phyloP scores from a whole-genome alignment of 2,888 invertebrate species.

The Platerodrilus igneus region DNA sequence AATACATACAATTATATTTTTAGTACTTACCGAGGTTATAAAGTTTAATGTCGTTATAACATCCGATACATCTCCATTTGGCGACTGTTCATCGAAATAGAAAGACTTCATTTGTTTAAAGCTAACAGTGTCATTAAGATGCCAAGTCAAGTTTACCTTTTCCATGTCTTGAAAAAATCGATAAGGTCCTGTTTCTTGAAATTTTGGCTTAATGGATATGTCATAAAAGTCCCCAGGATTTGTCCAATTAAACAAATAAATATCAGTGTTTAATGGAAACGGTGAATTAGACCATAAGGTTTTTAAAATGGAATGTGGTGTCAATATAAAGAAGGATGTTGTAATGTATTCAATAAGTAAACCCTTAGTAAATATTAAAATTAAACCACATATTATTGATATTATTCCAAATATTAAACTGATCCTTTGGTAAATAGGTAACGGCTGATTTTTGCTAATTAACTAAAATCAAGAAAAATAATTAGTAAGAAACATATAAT shows the following conservation, averaged over 20 bases:
- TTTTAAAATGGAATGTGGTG: constrained; percentile 4
- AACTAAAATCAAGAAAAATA: too few species aligned
- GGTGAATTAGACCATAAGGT: constrained; percentile 35
- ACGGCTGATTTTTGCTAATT: too few species aligned
- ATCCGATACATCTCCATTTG: constrained; percentile 65
- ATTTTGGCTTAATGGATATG: constrained; percentile 51
- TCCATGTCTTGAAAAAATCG: constrained; percentile 62
- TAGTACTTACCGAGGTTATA: constrained; percentile 66
- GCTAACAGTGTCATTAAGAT: constrained; percentile 68
- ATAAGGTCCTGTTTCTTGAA: constrained; percentile 60
- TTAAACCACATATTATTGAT: too few species aligned
- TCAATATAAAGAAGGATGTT: too few species aligned
- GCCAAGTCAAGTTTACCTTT: constrained; percentile 69
- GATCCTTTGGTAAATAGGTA: too few species aligned
- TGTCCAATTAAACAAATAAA: constrained; percentile 46
- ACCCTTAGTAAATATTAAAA: too few species aligned
- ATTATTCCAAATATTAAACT: too few species aligned
- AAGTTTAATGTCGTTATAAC: constrained; percentile 70
- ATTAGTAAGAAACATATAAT: too few species aligned
- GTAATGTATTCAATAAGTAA: too few species aligned
- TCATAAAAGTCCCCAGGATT: constrained; percentile 54
- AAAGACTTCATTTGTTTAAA: constrained; percentile 65
- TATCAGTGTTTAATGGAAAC: constrained; percentile 36
- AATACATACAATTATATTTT: too few species aligned
- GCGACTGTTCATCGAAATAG: constrained; percentile 62